Conservation (phyloP, 1,140 invertebrate species). For the Doryteuthis pealeii region DNA sequence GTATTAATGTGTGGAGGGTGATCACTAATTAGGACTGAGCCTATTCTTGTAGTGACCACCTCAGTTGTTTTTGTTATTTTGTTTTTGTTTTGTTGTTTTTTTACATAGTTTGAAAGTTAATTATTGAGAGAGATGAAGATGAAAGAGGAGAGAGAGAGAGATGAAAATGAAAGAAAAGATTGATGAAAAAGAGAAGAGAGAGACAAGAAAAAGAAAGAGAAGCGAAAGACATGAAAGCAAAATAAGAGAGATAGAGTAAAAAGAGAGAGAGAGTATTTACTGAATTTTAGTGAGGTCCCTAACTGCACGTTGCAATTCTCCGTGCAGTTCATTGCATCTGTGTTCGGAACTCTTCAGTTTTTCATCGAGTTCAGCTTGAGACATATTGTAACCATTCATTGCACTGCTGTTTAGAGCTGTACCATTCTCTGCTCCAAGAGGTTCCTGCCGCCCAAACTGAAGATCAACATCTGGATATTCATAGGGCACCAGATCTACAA, state of each 20-base stretch:
- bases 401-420: not conserved
- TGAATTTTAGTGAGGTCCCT: not conserved
- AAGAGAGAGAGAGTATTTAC: not conserved
- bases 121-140: too few relatives aligned
- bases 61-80: too few relatives aligned
- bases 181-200: not conserved
- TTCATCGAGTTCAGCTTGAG: not conserved
- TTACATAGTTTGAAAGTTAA: too few relatives aligned
- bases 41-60: too few relatives aligned
- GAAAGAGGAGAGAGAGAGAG: not conserved
- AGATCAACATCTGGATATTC: not conserved
- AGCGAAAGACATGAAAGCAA: not conserved
- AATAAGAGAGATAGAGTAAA: not conserved
- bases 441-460: not conserved
- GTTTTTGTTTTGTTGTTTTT: too few relatives aligned
- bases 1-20: too few relatives aligned
- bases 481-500: not conserved
- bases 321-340: not conserved
- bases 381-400: not conserved
- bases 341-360: not conserved
- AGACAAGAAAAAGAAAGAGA: not conserved
- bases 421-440: not conserved
- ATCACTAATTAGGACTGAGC: too few relatives aligned
- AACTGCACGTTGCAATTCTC: not conserved
- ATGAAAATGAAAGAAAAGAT: not conserved